Evolutionary conservation across 1,140 invertebrate genomes (phyloP), one percentile per base, ranked within the genome.

Genomic region (Drosophila orena): DNA sequence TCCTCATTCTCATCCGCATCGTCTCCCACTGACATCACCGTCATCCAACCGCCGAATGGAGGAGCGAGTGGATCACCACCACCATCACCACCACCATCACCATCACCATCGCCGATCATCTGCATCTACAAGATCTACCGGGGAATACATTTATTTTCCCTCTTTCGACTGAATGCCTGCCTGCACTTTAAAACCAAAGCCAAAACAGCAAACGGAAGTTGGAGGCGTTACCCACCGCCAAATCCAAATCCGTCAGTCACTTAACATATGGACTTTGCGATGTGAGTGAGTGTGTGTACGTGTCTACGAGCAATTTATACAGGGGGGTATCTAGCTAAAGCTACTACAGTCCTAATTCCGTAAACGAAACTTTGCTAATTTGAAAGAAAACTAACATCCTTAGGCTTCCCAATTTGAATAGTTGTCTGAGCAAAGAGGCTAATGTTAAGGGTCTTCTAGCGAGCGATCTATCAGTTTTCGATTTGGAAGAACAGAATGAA

Each of bases 211-310:
- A 89, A 89, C 83, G 84, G 83, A 88, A 88, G 83, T 88, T 84
- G 83, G 76, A 88, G 83, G 83, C 83, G 83, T 88, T 89, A 61
- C 83, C 72, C 83, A 86, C 74, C 64, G 75, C 76, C 79, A 88
- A 88, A 89, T 89, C 84, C 79, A 70, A 88, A 89, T 89, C 84
- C 78, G 79, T 75, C 74, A 85, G 84, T 75, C 81, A 79, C 80
- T 81, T 73, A 56, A 57, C 74, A 83, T 79, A 73, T 81, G 73
- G 54, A 77, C 72, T 46, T 46, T 69, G 66, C 56, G 44, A 57
- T 24, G 35, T 15, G 17, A 17, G 58, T 24, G 24, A 40, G 22
- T 66, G 62, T 66, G 62, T 66, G 64, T 49, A 5, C 44, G 60
- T 54, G 60, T 74, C 55, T 69, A 47, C 59, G 53, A 52, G 44